These are phyloP conservation scores for Cyclophora albipunctata DNA, from an alignment of 2,888 invertebrate species.

Conservation along the genomic window DNA sequence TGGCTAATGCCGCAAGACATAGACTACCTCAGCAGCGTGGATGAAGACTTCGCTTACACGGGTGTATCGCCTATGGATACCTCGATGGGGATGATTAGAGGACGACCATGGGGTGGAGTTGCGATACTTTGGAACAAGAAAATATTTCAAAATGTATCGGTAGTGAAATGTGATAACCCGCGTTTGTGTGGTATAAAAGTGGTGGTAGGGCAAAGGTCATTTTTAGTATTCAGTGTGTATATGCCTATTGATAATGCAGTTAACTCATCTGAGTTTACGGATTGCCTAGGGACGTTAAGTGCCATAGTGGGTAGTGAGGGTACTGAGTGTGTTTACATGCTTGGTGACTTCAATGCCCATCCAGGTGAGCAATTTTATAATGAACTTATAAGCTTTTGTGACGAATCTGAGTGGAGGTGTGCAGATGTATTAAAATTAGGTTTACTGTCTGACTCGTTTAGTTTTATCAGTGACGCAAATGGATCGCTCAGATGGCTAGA, in stretches of 20 bases:
- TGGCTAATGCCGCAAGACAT: slow-evolving; percentile 2
- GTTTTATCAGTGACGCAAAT: background rate
- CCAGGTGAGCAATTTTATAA: background rate
- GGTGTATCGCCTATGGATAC: background rate
- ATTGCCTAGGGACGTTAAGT: slow-evolving; percentile 1
- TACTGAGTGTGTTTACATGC: background rate
- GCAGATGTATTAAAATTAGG: background rate
- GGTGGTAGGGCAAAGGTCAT: background rate
- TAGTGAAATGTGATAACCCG: background rate
- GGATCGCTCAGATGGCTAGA: slow-evolving; percentile 1
- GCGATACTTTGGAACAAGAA: too few relatives aligned
- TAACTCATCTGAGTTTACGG: background rate
- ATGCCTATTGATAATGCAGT: background rate
- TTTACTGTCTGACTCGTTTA: background rate
- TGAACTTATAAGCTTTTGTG: background rate
- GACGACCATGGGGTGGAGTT: background rate
- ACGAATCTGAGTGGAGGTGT: background rate
- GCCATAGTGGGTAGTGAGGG: background rate
- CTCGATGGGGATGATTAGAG: background rate
- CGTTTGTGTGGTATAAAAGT: background rate
- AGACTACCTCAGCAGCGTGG: background rate
- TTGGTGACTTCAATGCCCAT: slow-evolving; percentile 4
- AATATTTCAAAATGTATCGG: background rate
- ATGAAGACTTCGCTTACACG: background rate
- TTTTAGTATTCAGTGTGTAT: background rate